Evolutionary conservation across 2,797 vertebrate species (phyloP).

Genomic region (Tapirus indicus): DNA sequence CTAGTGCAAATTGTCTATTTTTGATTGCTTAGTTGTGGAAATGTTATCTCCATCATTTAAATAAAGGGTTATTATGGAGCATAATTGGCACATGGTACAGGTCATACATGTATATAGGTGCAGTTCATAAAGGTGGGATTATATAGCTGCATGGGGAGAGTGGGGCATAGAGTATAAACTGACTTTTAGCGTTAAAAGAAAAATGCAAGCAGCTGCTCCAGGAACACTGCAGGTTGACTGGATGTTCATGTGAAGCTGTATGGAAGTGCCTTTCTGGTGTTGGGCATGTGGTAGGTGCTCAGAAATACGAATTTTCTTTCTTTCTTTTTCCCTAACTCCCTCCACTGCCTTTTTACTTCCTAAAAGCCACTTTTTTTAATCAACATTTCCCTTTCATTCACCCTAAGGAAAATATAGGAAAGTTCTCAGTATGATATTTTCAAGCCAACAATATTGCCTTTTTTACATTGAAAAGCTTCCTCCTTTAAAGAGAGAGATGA

Average conservation of each 20-base stretch:
- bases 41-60: background rate
- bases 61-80: background rate
- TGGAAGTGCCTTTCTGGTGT: background rate
- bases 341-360: background rate
- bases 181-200: background rate
- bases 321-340: background rate
- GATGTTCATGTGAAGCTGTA: background rate
- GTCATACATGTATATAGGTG: background rate
- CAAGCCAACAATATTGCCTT: background rate
- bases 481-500: constrained; percentile 35
- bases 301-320: background rate
- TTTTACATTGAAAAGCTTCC: constrained; percentile 3
- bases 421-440: constrained; percentile 50
- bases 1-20: background rate
- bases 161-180: background rate
- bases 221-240: background rate
- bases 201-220: background rate
- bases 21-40: background rate
- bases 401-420: constrained; percentile 6
- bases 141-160: too few species aligned
- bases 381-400: constrained; percentile 39
- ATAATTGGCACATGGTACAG: background rate
- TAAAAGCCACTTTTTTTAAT: constrained; percentile 51
- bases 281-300: background rate
- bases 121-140: background rate